Conservation (phyloP, 2,888 invertebrate genomes). For the Melipona bicolor region DNA sequence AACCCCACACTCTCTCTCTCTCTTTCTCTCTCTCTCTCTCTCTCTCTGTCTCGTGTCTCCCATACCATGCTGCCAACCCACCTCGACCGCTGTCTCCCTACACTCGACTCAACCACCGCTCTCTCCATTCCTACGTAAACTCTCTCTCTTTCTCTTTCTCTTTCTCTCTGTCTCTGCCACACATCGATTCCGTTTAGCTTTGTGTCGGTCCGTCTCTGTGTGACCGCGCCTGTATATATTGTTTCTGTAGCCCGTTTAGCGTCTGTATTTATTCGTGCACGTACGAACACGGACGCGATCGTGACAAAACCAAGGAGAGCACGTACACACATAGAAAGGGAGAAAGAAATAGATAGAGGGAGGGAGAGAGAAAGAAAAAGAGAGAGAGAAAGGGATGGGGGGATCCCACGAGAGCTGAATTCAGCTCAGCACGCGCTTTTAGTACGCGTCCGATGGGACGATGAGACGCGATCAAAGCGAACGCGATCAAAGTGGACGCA, state of each 20-base stretch:
- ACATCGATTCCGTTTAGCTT: slow-evolving; percentile 18
- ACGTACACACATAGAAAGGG: neutral
- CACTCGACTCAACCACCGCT: slow-evolving; percentile 49
- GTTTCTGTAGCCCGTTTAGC: slow-evolving; percentile 24
- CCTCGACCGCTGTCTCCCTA: slow-evolving; percentile 43
- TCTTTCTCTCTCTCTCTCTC: too few relatives aligned
- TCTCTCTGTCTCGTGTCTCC: slow-evolving; percentile 31
- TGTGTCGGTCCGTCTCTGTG: slow-evolving; percentile 36
- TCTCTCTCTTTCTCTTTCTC: slow-evolving; percentile 6
- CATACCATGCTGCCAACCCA: slow-evolving; percentile 35
- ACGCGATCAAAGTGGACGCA: slow-evolving; percentile 40
- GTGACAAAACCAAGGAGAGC: slow-evolving; percentile 21
- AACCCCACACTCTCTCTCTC: slow-evolving; percentile 31
- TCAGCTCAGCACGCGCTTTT: slow-evolving; percentile 65
- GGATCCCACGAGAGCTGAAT: slow-evolving; percentile 68
- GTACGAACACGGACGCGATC: slow-evolving; percentile 27
- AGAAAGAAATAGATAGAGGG: slow-evolving; percentile 12
- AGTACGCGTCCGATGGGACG: slow-evolving; percentile 47
- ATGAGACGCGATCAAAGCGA: slow-evolving; percentile 19
- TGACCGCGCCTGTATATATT: slow-evolving; percentile 25
- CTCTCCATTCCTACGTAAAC: slow-evolving; percentile 59
- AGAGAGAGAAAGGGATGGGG: slow-evolving; percentile 25
- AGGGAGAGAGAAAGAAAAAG: neutral
- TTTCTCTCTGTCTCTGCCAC: slow-evolving; percentile 1
- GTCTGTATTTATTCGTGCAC: slow-evolving; percentile 30